Percentiles rank a stretch among this genome's conserved stretches.
Evolutionary conservation across 2,888 invertebrate species (phyloP).

Genomic region (Drosophila barbarae): DNA sequence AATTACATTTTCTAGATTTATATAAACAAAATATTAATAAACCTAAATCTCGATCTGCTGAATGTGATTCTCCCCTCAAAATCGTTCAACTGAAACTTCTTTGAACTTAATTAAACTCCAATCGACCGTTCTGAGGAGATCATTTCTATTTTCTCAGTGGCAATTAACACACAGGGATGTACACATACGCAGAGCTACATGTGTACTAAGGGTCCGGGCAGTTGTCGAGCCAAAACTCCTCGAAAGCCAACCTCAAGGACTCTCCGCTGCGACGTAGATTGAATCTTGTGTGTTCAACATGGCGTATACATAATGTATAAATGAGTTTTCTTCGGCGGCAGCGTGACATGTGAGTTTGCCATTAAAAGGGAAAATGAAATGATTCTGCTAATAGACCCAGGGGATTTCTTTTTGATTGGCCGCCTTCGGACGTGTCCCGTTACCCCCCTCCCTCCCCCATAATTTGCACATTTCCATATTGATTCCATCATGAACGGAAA

Average conservation of each 20-base stretch:
- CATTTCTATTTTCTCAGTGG: slow-evolving; percentile 14
- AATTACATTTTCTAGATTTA: not conserved
- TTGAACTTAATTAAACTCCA: slow-evolving; percentile 7
- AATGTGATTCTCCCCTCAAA: not conserved
- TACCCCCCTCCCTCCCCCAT: not conserved
- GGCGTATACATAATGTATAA: slow-evolving; percentile 47
- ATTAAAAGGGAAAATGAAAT: slow-evolving; percentile 47
- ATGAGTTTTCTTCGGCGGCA: slow-evolving; percentile 41
- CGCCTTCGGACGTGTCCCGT: slow-evolving; percentile 20
- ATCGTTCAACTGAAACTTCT: not conserved
- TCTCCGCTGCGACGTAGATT: slow-evolving; percentile 24
- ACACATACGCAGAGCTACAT: not conserved
- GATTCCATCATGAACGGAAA: slow-evolving; percentile 19
- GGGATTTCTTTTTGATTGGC: slow-evolving; percentile 43
- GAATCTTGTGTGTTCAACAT: slow-evolving; percentile 39
- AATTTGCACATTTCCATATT: slow-evolving; percentile 32
- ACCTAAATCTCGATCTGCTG: not conserved
- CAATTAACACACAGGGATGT: slow-evolving; percentile 26
- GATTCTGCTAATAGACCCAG: slow-evolving; percentile 45
- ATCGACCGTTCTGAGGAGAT: slow-evolving; percentile 3
- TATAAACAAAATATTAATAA: not conserved
- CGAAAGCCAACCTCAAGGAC: slow-evolving; percentile 25
- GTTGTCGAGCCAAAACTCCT: not conserved
- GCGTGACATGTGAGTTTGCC: slow-evolving; percentile 41
- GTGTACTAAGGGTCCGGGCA: not conserved